Evolutionary conservation across 2,113 vertebrate genomes (phyloP), one percentile per base, ranked within the genome.

Genomic region (Pelvicachromis taeniatus): DNA sequence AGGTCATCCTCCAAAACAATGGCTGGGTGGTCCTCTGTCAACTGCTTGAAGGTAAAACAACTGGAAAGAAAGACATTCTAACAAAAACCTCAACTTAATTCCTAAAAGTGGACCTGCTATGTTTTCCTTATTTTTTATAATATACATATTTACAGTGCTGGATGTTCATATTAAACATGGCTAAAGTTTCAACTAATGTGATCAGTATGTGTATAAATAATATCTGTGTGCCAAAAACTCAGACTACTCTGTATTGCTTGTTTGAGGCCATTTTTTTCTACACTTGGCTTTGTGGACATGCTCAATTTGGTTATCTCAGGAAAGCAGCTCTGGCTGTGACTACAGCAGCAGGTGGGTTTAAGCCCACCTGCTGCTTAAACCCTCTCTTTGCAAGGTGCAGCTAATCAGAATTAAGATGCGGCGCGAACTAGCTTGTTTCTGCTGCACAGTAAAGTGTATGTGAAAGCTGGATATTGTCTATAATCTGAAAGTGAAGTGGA

Each of bases 1-100:
- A 79, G 58, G 59, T 90, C 87, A 92, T 92, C 88, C 56, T 55
- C 40, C 9, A 58, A 78, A 65, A 82, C 65, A 87, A 26, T 35
- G 23, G 6, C 35, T 87, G 90, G 87, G 92, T 91, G 93, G 93
- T 92, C 90, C 81, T 4, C 42, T 45, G 77, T 81, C 61, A 77
- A 45, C 4, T 3, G 29, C 63, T 84, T 35, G 45, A 85, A 90
- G 80, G 85, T 85, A 59, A 33, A 59, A 73, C 12, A 63, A 79
- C 26, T 16, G 16, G 16, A 31, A 48, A 55, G 65, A 84, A 84
- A 77, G 2, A 40, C 75, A 58, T 52, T 61, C 6, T 19, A 33
- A 68, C 50, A 21, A 16, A 53, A 58, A 82, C 45, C 42, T 87
- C 12, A 83, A 23, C 31, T 14, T 42, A 29, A 87, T 7, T 89